Evolutionary conservation across 2,113 vertebrate species (phyloP).

Genomic region (Sphyrna mokarran): DNA sequence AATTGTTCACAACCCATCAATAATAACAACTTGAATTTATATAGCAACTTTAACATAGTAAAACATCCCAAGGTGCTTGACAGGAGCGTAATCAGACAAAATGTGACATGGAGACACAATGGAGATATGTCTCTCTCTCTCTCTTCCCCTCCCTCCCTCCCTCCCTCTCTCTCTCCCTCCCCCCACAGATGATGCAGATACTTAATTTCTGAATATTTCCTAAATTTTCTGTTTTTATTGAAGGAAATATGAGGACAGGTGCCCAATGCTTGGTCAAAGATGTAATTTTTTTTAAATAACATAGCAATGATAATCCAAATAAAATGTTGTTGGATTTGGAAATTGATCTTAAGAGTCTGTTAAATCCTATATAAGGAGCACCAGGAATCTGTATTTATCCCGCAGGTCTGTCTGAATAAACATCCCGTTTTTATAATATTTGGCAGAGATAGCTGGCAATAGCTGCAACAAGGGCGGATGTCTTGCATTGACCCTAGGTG

Average conservation of each 20-base stretch:
- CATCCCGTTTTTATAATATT: background rate
- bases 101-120: background rate
- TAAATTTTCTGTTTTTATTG: background rate
- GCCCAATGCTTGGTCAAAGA: background rate
- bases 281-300: background rate
- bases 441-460: background rate
- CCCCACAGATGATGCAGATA: background rate
- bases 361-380: background rate
- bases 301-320: background rate
- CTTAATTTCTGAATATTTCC: background rate
- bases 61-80: background rate
- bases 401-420: background rate
- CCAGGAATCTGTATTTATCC: background rate
- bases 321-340: background rate
- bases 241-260: background rate
- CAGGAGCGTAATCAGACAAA: no score
- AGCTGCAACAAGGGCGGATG: background rate
- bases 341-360: background rate
- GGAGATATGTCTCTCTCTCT: background rate
- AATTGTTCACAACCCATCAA: background rate
- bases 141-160: background rate
- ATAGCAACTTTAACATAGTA: background rate
- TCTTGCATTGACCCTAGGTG: background rate
- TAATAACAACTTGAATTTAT: background rate
- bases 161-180: background rate